These are phyloP conservation scores for Silurus asotus DNA, from an alignment of 2,113 vertebrate species.

Conservation along the genomic window DNA sequence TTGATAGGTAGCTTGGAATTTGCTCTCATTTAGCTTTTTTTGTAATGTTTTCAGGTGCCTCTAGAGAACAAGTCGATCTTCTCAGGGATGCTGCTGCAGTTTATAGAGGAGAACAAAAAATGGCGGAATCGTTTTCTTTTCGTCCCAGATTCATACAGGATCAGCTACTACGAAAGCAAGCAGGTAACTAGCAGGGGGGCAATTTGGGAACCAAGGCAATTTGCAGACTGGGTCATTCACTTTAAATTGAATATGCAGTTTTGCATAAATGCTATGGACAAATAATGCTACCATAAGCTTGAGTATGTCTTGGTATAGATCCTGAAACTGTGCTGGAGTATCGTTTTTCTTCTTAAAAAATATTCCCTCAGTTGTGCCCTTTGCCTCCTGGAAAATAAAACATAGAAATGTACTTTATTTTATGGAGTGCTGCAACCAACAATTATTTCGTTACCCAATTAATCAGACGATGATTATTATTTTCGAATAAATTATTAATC, in stretches of 20 bases:
- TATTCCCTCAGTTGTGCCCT: background rate
- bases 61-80: constrained; percentile 88
- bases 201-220: background rate
- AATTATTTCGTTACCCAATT: too few relatives aligned
- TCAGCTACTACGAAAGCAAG: constrained; percentile 85
- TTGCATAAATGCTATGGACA: too few relatives aligned
- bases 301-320: background rate
- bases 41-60: constrained; percentile 65
- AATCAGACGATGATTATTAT: too few relatives aligned
- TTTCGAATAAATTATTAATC: too few relatives aligned
- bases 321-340: background rate
- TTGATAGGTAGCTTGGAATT: background rate
- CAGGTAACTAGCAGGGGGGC: constrained; percentile 70
- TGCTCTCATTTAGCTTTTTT: background rate
- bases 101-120: constrained; percentile 90
- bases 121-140: constrained; percentile 90
- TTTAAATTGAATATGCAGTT: background rate
- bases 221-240: background rate
- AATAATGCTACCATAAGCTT: background rate
- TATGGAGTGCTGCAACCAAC: too few relatives aligned
- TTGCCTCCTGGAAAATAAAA: too few relatives aligned
- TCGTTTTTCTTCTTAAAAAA: background rate
- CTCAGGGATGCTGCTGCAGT: constrained; percentile 89
- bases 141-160: constrained; percentile 84
- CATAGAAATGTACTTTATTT: too few relatives aligned